phyloP scores from a whole-genome alignment of 2,888 invertebrate species.

The Xylophagus ater region DNA sequence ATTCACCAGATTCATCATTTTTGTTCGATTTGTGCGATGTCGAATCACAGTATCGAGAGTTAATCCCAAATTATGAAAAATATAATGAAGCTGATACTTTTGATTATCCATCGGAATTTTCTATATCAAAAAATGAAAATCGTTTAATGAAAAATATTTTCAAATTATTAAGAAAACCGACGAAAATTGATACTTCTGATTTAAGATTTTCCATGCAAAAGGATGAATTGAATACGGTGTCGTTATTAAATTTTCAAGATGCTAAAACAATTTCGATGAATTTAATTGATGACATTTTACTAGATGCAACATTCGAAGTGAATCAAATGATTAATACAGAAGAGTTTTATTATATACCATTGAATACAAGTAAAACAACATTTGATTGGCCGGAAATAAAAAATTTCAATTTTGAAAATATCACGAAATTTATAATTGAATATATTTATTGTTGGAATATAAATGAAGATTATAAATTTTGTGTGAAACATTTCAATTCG shows the following conservation, averaged over 20 bases:
- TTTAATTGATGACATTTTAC: constrained; percentile 2
- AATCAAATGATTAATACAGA: neutral
- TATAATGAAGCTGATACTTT: no score
- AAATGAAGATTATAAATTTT: constrained; percentile 24
- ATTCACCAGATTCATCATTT: no score
- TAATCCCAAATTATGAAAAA: no score
- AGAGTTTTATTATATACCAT: neutral
- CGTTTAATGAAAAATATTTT: neutral
- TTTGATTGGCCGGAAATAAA: constrained; percentile 22
- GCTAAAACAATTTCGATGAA: constrained; percentile 2
- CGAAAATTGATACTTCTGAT: constrained; percentile 1
- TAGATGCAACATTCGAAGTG: neutral
- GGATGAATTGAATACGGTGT: constrained; percentile 11
- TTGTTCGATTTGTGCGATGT: no score
- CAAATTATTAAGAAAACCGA: constrained; percentile 1
- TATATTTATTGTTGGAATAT: constrained; percentile 24
- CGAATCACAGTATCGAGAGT: no score
- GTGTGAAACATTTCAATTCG: constrained; percentile 20
- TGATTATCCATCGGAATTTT: no score
- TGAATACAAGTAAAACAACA: neutral
- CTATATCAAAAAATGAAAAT: constrained; percentile 1
- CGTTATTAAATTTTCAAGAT: constrained; percentile 4
- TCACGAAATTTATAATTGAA: constrained; percentile 19
- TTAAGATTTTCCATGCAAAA: constrained; percentile 11
- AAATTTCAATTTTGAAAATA: constrained; percentile 22